Base-by-base conservation (phyloP, 2,797 vertebrate genomes). In the Clamator glandarius region DNA sequence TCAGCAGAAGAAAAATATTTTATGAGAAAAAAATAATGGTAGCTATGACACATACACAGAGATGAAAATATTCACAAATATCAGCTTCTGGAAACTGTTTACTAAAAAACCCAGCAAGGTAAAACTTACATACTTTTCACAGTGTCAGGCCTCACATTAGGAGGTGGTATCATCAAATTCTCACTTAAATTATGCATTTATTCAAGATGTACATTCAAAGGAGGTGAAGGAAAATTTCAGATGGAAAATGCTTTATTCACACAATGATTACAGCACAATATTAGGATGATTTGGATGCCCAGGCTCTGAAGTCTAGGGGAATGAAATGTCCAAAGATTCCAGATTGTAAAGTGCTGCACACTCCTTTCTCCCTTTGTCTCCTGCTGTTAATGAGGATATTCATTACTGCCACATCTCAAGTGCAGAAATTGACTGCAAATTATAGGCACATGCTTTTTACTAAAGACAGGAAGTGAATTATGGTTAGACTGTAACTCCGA, bases 381-480 rank as follows among this genome's bases (percentile, higher is more conserved):
- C 92, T 94, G 52, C 78, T 95, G 78, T 87, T 84, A 36, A 90
- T 87, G 55, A 87, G 52, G 44, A 80, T 68, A 90, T 94, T 89
- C 44, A 82, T 89, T 87, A 94, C 82, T 94, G 76, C 57, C 50
- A 59, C 58, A 72, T 86, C 84, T 89, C 64, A 87, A 89, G 50
- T 1, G 0, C 41, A 80, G 59, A 93, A 95, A 93, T 17, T 90
- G 88, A 87, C 87, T 94, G 52, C 88, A 94, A 95, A 96, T 96
- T 88, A 92, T 58, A 91, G 75, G 64, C 81, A 94, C 61, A 74
- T 92, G 84, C 42, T 95, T 84, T 39, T 77, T 90, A 64, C 81
- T 74, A 90, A 89, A 93, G 81, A 82, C 72, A 87, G 77, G 68
- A 84, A 76, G 42, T 83, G 84, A 93, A 93, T 95, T 87, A 93